These are phyloP conservation scores for Limanda limanda DNA, from an alignment of 2,113 vertebrate species.

Conservation along the genomic window DNA sequence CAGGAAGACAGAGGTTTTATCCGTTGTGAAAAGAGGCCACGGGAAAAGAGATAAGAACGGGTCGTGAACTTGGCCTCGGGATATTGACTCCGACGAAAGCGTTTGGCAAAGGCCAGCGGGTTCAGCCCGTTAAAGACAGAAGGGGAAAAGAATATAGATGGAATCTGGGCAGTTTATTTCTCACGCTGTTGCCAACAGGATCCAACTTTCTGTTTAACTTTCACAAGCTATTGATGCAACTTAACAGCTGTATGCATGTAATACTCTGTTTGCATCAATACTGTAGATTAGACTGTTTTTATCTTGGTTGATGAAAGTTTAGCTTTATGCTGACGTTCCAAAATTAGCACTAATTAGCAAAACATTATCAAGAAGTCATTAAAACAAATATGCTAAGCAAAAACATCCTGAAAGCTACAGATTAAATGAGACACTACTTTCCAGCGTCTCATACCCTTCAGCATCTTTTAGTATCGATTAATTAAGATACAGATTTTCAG, in stretches of 20 bases:
- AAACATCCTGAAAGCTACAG: no score
- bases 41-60: slow-evolving; percentile 61
- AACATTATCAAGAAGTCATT: neutral
- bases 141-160: neutral
- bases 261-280: no score
- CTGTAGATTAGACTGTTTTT: no score
- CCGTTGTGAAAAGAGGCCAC: slow-evolving; percentile 38
- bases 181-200: neutral
- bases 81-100: slow-evolving; percentile 44
- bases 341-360: no score
- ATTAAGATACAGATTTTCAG: neutral
- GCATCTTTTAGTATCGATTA: neutral
- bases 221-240: neutral
- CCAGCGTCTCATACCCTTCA: neutral
- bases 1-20: slow-evolving; percentile 53
- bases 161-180: neutral
- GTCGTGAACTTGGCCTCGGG: slow-evolving; percentile 41
- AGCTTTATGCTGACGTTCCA: no score
- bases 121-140: slow-evolving; percentile 15
- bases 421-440: no score
- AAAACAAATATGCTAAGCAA: neutral
- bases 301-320: no score
- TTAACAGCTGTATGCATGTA: no score
- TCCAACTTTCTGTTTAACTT: neutral
- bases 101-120: neutral